Evolutionary conservation across 2,797 vertebrate genomes (phyloP).

Genomic region (Cuniculus paca): DNA sequence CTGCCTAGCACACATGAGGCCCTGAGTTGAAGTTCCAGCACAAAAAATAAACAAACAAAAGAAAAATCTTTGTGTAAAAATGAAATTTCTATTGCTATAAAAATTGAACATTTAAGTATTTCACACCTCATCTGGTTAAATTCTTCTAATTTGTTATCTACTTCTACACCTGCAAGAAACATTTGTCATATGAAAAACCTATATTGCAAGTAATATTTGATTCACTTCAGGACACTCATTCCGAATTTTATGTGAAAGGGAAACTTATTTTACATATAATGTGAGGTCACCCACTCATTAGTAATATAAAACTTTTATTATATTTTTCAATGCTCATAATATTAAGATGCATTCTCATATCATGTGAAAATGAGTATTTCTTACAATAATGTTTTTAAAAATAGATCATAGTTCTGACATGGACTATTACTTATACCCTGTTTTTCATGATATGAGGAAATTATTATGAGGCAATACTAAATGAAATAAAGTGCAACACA

Average conservation of each 20-base stretch:
- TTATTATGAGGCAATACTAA: conserved; percentile 6
- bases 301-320: background rate
- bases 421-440: background rate
- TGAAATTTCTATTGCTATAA: background rate
- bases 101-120: conserved; percentile 36
- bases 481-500: background rate
- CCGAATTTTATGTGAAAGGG: background rate
- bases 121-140: conserved; percentile 55
- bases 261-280: background rate
- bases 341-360: background rate
- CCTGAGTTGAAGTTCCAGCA: background rate
- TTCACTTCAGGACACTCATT: background rate
- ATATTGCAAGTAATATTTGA: background rate
- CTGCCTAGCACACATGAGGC: background rate
- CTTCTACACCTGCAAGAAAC: conserved; percentile 64
- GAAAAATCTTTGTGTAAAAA: background rate
- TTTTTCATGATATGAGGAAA: conserved; percentile 14
- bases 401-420: background rate
- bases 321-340: background rate
- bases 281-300: background rate
- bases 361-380: conserved; percentile 8
- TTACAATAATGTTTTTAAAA: background rate
- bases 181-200: conserved; percentile 38
- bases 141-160: conserved; percentile 43
- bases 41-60: background rate